These are phyloP conservation scores for Peribatodes rhomboidaria DNA, from an alignment of 2,888 invertebrate genomes.

Conservation along the genomic window DNA sequence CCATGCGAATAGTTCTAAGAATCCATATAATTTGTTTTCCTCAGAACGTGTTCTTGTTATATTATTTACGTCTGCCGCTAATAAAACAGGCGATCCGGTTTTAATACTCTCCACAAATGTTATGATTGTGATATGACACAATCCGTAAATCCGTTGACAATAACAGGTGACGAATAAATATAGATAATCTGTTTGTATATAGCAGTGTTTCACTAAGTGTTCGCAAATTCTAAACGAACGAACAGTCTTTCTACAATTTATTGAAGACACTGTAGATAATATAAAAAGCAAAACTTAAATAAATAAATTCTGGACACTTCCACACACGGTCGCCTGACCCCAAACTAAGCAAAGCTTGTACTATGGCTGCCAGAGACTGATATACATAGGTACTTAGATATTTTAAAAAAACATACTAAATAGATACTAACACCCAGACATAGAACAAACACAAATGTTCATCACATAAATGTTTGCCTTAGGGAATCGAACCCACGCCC, in stretches of 20 bases:
- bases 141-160: constrained; percentile 36
- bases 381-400: too few relatives aligned
- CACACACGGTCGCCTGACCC: too few relatives aligned
- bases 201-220: constrained; percentile 4
- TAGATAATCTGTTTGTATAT: constrained; percentile 16
- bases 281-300: too few relatives aligned
- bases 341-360: too few relatives aligned
- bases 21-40: constrained; percentile 24
- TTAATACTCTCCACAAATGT: constrained; percentile 30
- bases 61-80: constrained; percentile 28
- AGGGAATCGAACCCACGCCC: too few relatives aligned
- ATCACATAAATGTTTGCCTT: too few relatives aligned
- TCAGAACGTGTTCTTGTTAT: constrained; percentile 31
- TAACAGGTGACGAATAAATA: constrained; percentile 37
- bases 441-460: too few relatives aligned
- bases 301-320: too few relatives aligned
- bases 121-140: constrained; percentile 35
- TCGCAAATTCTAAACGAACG: not conserved
- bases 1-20: constrained; percentile 12
- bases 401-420: too few relatives aligned
- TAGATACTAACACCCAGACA: too few relatives aligned
- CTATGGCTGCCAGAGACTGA: too few relatives aligned
- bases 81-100: constrained; percentile 35
- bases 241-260: not conserved
- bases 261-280: too few relatives aligned